Evolutionary conservation across 2,113 vertebrate genomes (phyloP).

Genomic region (Sebastes fasciatus): DNA sequence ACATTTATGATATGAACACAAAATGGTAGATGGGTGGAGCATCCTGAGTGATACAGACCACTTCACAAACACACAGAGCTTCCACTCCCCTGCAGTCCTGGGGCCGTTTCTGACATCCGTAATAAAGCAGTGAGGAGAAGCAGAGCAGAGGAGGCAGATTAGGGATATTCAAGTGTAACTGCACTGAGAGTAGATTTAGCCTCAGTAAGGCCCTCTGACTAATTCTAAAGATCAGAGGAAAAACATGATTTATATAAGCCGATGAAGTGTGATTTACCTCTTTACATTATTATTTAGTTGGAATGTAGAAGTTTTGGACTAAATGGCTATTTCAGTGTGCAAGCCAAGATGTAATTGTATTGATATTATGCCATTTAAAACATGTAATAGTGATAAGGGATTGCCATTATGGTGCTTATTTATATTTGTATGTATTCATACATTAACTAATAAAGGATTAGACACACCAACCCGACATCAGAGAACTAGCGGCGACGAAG

Average conservation of each 20-base stretch:
- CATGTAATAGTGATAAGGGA: not conserved
- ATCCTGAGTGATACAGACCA: not conserved
- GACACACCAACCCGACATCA: no score
- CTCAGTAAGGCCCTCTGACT: not conserved
- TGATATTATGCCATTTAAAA: not conserved
- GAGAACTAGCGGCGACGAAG: no score
- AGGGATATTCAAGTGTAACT: conserved; percentile 36
- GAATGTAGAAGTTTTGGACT: not conserved
- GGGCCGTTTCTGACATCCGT: conserved; percentile 44
- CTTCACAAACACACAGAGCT: not conserved
- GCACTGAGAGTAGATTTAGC: conserved; percentile 26
- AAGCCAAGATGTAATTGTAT: not conserved
- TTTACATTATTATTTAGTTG: not conserved
- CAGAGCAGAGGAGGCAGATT: conserved; percentile 60
- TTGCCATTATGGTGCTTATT: not conserved
- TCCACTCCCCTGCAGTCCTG: conserved; percentile 24
- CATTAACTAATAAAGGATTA: no score
- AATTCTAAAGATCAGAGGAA: conserved; percentile 7
- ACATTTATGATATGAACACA: not conserved
- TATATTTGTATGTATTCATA: not conserved
- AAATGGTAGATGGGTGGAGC: not conserved
- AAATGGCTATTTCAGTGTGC: not conserved
- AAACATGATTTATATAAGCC: not conserved
- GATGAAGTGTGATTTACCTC: not conserved
- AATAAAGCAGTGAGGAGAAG: conserved; percentile 43